Conservation (phyloP, 2,797 vertebrate species). For the Enteromius mattozi region DNA sequence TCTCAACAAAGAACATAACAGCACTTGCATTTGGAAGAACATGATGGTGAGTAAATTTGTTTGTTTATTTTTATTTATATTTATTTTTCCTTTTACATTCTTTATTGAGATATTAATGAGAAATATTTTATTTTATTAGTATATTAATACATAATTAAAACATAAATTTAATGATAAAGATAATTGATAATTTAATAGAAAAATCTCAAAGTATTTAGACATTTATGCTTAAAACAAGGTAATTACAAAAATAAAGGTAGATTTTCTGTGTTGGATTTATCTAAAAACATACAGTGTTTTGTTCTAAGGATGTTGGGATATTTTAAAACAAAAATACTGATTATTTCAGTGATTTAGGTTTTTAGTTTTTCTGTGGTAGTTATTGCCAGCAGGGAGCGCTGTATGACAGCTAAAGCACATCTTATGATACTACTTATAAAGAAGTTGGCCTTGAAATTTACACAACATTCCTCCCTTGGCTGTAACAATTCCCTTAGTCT, state of each 20-base stretch:
- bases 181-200: neutral
- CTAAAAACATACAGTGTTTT: neutral
- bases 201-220: neutral
- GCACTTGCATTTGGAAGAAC: neutral
- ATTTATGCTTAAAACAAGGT: neutral
- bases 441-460: neutral
- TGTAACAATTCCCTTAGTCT: neutral
- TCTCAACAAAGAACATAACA: neutral
- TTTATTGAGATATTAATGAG: neutral
- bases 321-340: neutral
- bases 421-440: neutral
- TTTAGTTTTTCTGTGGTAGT: neutral
- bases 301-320: neutral
- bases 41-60: neutral
- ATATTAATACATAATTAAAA: neutral
- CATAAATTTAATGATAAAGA: neutral
- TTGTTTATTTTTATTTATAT: neutral
- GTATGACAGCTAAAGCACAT: neutral
- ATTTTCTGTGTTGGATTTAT: neutral
- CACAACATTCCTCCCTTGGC: neutral
- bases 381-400: slow-evolving; percentile 32
- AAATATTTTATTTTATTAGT: neutral
- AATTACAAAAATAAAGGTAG: neutral
- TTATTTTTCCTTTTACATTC: neutral
- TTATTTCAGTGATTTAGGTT: neutral